Evolutionary conservation across 2,113 vertebrate genomes (phyloP).

Genomic region (Machaerirhynchus nigripectus): DNA sequence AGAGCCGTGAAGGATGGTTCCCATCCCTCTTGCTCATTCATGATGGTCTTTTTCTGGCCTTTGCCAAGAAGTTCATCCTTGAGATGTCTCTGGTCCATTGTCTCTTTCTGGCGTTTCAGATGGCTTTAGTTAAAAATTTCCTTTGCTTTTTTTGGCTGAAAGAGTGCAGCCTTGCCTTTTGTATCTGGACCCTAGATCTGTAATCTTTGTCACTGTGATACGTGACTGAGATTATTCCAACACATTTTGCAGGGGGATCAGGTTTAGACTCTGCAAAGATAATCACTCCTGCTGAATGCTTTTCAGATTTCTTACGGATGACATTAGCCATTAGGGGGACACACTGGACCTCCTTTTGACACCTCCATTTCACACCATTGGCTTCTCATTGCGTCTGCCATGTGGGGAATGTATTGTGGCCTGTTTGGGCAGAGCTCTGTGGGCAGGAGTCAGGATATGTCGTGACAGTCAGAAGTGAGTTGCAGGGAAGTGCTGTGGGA

Average conservation of each 20-base stretch:
- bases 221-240: neutral
- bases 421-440: neutral
- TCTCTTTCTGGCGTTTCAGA: neutral
- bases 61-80: neutral
- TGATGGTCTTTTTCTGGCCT: neutral
- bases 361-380: neutral
- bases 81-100: neutral
- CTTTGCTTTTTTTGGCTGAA: neutral
- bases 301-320: neutral
- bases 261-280: neutral
- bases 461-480: fast-evolving
- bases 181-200: neutral
- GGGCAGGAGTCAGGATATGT: neutral
- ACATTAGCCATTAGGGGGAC: neutral
- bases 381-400: neutral
- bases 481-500: neutral
- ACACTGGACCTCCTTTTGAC: neutral
- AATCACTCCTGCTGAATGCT: neutral
- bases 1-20: neutral
- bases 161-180: neutral
- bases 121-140: neutral
- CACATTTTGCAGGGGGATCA: neutral
- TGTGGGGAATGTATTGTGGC: neutral
- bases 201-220: neutral
- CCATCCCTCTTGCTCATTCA: neutral